Evolutionary conservation across 2,888 invertebrate species (phyloP).

Genomic region (Andrena trimmerana): DNA sequence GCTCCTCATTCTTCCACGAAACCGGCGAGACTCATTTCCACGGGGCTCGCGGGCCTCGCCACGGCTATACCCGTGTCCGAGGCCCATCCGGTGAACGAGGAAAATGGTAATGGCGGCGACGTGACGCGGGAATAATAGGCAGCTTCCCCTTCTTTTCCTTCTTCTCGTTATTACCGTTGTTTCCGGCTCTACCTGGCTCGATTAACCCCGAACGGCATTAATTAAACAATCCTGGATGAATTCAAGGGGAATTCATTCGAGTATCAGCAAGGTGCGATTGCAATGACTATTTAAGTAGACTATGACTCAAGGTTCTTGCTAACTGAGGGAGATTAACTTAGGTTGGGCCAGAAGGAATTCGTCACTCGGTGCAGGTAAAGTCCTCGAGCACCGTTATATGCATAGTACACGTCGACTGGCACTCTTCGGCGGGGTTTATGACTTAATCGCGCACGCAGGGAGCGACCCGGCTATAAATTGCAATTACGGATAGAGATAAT

Average conservation of each 20-base stretch:
- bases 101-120: conserved; percentile 45
- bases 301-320: no score
- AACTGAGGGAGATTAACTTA: no score
- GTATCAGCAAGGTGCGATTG: no score
- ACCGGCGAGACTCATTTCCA: conserved; percentile 13
- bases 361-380: no score
- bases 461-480: background rate
- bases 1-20: conserved; percentile 9
- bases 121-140: conserved; percentile 25
- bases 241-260: no score
- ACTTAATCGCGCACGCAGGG: background rate
- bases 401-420: no score
- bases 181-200: background rate
- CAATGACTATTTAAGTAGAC: no score
- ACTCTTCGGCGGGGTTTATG: no score
- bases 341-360: no score
- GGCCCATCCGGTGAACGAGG: conserved; percentile 11
- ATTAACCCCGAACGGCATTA: conserved; percentile 18
- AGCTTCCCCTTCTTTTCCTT: conserved; percentile 5
- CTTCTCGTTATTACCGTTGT: background rate
- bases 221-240: no score
- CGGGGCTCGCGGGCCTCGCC: background rate
- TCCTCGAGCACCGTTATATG: no score
- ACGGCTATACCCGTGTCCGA: background rate
- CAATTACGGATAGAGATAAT: no score